Evolutionary conservation across 35 echinoderm and acorn worm genomes (phyloP).

Genomic region (Ophioderma brevispina): DNA sequence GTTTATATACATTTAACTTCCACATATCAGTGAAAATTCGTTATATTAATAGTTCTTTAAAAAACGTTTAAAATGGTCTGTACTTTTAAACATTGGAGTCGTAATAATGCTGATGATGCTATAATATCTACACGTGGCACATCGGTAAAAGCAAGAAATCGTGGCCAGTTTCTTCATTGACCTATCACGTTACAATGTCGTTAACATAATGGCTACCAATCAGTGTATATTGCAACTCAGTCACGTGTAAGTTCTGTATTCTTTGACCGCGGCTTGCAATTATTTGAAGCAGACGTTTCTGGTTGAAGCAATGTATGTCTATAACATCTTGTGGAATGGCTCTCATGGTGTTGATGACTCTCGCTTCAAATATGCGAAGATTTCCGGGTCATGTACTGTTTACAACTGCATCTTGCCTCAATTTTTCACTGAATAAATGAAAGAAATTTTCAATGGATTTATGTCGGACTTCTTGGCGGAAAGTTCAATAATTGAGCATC

Average conservation of each 20-base stretch:
- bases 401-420: neutral
- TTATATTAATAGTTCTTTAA: too few relatives aligned
- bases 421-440: neutral
- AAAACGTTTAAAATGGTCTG: too few relatives aligned
- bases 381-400: neutral
- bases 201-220: too few relatives aligned
- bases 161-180: too few relatives aligned
- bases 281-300: neutral
- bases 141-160: too few relatives aligned
- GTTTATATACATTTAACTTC: too few relatives aligned
- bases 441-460: neutral
- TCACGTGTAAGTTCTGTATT: neutral
- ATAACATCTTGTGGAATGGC: neutral
- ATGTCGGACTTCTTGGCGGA: neutral
- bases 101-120: too few relatives aligned
- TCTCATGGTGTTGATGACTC: neutral
- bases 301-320: neutral
- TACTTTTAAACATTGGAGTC: too few relatives aligned
- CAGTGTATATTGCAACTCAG: neutral
- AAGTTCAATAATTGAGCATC: conserved; percentile 24
- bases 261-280: conserved; percentile 3
- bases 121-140: too few relatives aligned
- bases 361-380: neutral
- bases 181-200: too few relatives aligned
- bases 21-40: too few relatives aligned